Conservation (phyloP, 2,888 invertebrate species). For the Macaria notata region DNA sequence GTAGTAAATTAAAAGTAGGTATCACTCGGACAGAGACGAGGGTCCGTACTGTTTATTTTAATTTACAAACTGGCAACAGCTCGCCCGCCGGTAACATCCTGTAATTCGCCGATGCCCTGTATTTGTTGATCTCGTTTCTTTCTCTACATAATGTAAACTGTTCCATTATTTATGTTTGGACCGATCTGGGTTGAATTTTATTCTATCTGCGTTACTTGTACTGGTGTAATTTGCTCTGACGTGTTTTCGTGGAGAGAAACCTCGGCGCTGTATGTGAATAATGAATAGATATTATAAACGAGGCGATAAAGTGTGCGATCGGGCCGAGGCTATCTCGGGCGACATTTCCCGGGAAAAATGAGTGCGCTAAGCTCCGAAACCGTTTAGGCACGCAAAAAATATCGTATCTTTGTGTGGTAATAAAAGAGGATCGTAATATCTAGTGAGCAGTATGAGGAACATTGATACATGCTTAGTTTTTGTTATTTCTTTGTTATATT, state of each 20-base stretch:
- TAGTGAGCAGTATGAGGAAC: conserved; percentile 10
- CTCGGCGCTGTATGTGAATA: conserved; percentile 32
- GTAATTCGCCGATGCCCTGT: conserved; percentile 35
- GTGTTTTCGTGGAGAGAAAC: conserved; percentile 34
- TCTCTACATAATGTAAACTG: conserved; percentile 52
- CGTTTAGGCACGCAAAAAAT: conserved; percentile 34
- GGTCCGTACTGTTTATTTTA: conserved; percentile 47
- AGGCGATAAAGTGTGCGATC: conserved; percentile 24
- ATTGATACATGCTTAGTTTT: not conserved
- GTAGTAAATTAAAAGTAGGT: conserved; percentile 61
- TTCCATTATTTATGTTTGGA: conserved; percentile 56
- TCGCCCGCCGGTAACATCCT: conserved; percentile 28
- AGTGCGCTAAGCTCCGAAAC: conserved; percentile 26
- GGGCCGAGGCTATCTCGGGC: conserved; percentile 13
- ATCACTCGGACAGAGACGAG: conserved; percentile 59
- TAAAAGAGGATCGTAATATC: conserved; percentile 23
- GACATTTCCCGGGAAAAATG: conserved; percentile 29
- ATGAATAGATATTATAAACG: conserved; percentile 32
- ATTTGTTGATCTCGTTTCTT: conserved; percentile 38
- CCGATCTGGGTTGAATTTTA: conserved; percentile 30
- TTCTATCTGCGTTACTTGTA: conserved; percentile 35
- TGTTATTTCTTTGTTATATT: too few species aligned
- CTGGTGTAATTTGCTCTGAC: conserved; percentile 36
- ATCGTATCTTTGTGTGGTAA: conserved; percentile 33
- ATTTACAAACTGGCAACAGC: conserved; percentile 37